These are phyloP conservation scores for Helicoverpa zea DNA, from an alignment of 1,140 invertebrate species.

Conservation along the genomic window DNA sequence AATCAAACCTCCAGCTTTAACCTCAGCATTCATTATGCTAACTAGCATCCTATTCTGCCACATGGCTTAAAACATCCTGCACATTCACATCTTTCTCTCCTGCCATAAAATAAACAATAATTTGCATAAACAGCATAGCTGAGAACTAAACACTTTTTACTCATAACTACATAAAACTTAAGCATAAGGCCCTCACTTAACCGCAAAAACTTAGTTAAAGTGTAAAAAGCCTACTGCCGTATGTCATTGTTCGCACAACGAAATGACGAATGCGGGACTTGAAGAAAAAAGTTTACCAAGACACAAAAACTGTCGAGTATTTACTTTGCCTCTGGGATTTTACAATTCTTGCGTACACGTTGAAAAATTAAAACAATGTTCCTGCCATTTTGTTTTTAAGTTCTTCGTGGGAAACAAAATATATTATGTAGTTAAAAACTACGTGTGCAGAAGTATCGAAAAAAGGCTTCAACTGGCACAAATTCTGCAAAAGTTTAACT, in stretches of 20 bases:
- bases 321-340: neutral
- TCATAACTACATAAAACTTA: slow-evolving; percentile 1
- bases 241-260: neutral
- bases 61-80: too few species aligned
- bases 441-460: too few species aligned
- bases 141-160: too few species aligned
- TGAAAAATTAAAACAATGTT: neutral
- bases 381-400: neutral
- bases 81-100: neutral
- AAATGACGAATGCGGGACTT: slow-evolving; percentile 1
- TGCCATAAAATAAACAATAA: neutral
- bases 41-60: too few species aligned
- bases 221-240: slow-evolving; percentile 7
- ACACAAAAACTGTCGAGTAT: neutral
- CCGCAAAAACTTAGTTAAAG: slow-evolving; percentile 30
- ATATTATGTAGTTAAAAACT: too few species aligned
- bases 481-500: too few species aligned
- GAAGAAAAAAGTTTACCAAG: neutral
- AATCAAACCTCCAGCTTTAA: too few species aligned
- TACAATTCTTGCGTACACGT: neutral
- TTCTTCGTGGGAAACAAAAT: neutral
- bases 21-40: too few species aligned
- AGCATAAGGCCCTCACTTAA: neutral
- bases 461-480: too few species aligned
- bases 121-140: neutral